A percentile compares a stretch with the other conserved stretches of the same genome.
Evolutionary conservation across 1,140 invertebrate genomes (phyloP).

Genomic region (Chironomus striatipennis): DNA sequence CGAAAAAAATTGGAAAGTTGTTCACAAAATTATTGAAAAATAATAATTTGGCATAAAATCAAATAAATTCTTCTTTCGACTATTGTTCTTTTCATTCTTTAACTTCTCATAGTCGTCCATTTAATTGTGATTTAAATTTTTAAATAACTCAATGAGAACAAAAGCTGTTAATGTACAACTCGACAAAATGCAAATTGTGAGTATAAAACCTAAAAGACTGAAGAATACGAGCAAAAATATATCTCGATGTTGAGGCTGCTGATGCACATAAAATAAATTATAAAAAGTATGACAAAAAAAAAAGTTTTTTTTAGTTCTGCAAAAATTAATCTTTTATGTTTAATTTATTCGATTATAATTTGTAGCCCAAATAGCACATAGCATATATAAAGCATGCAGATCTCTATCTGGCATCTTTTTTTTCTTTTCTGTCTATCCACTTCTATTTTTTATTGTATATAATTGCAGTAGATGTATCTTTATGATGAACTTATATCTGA

Average conservation of each 20-base stretch:
- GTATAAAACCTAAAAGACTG: neutral
- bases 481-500: conserved; percentile 15
- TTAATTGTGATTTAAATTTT: too few species aligned
- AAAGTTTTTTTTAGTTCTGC: too few species aligned
- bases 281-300: neutral
- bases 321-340: neutral
- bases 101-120: too few species aligned
- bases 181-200: neutral
- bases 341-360: conserved; percentile 21
- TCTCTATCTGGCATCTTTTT: neutral
- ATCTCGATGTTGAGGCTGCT: conserved; percentile 28
- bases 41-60: too few species aligned
- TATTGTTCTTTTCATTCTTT: too few species aligned
- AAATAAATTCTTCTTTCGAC: too few species aligned
- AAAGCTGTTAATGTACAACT: too few species aligned
- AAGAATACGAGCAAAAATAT: neutral
- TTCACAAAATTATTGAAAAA: too few species aligned
- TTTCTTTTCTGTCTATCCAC: neutral
- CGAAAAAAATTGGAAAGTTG: too few species aligned
- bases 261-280: conserved; percentile 27
- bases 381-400: conserved; percentile 15
- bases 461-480: conserved; percentile 18
- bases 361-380: neutral
- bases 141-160: too few species aligned
- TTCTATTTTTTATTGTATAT: conserved; percentile 7